Evolutionary conservation across 2,797 vertebrate species (phyloP).

Genomic region (Sebastes umbrosus): DNA sequence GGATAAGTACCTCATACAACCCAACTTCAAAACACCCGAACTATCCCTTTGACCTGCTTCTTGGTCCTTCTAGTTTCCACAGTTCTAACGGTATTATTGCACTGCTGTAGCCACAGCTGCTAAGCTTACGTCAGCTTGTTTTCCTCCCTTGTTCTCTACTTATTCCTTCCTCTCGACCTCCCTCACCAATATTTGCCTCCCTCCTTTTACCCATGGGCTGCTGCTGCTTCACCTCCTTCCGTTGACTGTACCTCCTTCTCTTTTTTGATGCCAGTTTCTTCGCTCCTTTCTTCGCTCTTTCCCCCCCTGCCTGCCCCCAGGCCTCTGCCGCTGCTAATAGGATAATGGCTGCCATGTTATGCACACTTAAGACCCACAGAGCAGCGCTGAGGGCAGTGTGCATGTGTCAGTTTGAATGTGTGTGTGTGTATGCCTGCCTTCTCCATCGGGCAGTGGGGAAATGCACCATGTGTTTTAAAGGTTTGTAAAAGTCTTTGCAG

Average conservation of each 20-base stretch:
- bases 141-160: background rate
- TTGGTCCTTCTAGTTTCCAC: background rate
- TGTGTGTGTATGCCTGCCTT: background rate
- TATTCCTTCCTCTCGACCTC: background rate
- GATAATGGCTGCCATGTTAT: slow-evolving; percentile 86
- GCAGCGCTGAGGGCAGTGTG: slow-evolving; percentile 53
- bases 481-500: slow-evolving; percentile 18
- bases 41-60: background rate
- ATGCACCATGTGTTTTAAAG: slow-evolving; percentile 24
- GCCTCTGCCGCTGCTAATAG: slow-evolving; percentile 79
- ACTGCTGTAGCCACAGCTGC: slow-evolving; percentile 14
- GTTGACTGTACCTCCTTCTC: background rate
- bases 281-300: background rate
- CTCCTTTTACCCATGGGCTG: background rate
- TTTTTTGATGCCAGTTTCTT: slow-evolving; percentile 28
- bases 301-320: slow-evolving; percentile 47
- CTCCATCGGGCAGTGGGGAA: background rate
- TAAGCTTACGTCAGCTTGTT: slow-evolving; percentile 16
- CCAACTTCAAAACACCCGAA: accelerated
- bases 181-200: slow-evolving; percentile 10
- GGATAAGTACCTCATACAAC: too few relatives aligned
- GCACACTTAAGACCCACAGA: slow-evolving; percentile 76
- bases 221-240: background rate
- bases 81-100: background rate
- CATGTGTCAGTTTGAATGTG: slow-evolving; percentile 13